phyloP scores from a whole-genome alignment of 2,797 vertebrate species.

The Octomys mimax region DNA sequence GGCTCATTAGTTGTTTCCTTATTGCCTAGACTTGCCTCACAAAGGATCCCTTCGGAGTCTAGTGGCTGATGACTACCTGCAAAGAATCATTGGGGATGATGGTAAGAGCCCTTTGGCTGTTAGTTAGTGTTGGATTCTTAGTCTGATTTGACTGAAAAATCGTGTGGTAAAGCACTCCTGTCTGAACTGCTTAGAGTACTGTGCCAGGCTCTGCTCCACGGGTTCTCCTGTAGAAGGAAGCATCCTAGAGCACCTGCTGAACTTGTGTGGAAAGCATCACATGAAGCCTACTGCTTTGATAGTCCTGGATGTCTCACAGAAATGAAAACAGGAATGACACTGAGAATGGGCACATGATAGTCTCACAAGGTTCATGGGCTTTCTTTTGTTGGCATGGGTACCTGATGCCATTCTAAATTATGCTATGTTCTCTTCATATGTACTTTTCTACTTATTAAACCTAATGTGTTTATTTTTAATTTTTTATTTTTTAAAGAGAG shows the following conservation, averaged over 20 bases:
- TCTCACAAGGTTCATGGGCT: background rate
- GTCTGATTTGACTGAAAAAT: background rate
- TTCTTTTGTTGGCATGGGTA: background rate
- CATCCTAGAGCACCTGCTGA: background rate
- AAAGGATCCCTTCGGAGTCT: constrained; percentile 90
- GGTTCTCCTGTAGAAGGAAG: background rate
- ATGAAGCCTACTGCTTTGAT: background rate
- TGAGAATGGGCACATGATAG: background rate
- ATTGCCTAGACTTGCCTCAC: constrained; percentile 91
- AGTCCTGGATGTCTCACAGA: background rate
- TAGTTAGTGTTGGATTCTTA: background rate
- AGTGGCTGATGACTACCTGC: constrained; percentile 89
- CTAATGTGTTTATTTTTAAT: too few relatives aligned
- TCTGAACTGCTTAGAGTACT: background rate
- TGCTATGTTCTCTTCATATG: background rate
- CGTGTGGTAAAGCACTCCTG: background rate
- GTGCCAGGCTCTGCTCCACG: background rate
- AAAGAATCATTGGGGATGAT: constrained; percentile 91
- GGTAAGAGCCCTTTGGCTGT: constrained; percentile 87
- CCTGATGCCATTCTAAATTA: background rate
- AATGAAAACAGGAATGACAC: background rate
- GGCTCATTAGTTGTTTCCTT: constrained; percentile 92
- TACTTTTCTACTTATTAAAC: background rate
- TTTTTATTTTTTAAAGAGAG: too few relatives aligned
- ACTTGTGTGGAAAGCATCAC: background rate